These are phyloP conservation scores for Ametastegia equiseti DNA, from an alignment of 2,888 invertebrate species.

Conservation along the genomic window DNA sequence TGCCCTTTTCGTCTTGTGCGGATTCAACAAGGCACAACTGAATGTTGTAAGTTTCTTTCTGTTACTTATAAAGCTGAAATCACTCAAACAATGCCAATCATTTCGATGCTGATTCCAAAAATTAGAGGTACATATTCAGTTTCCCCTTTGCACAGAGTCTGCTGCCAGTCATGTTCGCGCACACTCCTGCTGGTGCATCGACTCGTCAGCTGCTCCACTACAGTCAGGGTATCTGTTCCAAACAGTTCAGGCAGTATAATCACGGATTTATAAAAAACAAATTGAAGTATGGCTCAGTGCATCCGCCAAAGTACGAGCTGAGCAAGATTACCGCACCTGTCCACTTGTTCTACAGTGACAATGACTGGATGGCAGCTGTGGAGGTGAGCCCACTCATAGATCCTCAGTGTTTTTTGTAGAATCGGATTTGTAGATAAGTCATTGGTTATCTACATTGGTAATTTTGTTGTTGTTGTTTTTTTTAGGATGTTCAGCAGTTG, in stretches of 20 bases:
- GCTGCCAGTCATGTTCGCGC: slow-evolving; percentile 83
- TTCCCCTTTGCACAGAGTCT: slow-evolving; percentile 77
- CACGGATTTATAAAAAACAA: slow-evolving; percentile 78
- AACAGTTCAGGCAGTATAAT: slow-evolving; percentile 68
- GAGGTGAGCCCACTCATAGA: slow-evolving; percentile 50
- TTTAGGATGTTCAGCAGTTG: slow-evolving; percentile 77
- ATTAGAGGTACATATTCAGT: not conserved
- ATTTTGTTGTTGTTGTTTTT: not conserved
- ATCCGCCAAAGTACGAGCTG: slow-evolving; percentile 81
- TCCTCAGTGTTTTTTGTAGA: not conserved
- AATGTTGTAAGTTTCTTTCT: slow-evolving; percentile 74
- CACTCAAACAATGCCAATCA: not conserved
- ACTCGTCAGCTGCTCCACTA: slow-evolving; percentile 85
- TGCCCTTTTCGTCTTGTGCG: slow-evolving; percentile 82
- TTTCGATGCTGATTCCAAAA: too few species aligned
- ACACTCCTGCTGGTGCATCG: slow-evolving; percentile 84
- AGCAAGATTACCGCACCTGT: slow-evolving; percentile 80
- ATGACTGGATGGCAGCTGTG: slow-evolving; percentile 81
- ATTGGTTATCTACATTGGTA: not conserved
- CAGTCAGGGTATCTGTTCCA: slow-evolving; percentile 80
- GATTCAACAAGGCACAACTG: slow-evolving; percentile 79
- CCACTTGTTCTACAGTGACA: slow-evolving; percentile 81
- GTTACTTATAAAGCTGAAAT: not conserved
- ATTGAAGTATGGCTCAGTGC: slow-evolving; percentile 77
- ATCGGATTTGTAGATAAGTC: not conserved